Percentiles rank a stretch among this genome's conserved stretches.
Evolutionary conservation across 2,888 invertebrate species (phyloP).

Genomic region (Rutpela maculata): DNA sequence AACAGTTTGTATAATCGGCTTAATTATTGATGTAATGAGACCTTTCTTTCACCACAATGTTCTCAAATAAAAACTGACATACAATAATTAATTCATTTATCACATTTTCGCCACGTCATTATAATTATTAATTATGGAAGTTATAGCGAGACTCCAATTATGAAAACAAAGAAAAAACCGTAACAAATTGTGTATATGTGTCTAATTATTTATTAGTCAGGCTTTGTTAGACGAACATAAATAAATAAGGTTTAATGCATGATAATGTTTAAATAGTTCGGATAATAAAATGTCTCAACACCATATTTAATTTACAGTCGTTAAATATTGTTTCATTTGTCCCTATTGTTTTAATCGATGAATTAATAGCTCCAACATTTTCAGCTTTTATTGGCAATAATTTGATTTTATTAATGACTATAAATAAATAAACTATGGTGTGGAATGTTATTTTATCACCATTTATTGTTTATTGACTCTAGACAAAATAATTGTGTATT

Average conservation of each 20-base stretch:
- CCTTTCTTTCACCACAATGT: not conserved
- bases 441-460: not conserved
- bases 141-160: constrained; percentile 13
- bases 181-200: constrained; percentile 18
- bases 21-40: not conserved
- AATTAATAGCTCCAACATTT: not conserved
- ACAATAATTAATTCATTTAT: not conserved
- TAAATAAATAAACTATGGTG: constrained; percentile 1
- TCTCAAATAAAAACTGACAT: not conserved
- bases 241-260: constrained; percentile 8
- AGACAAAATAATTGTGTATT: not conserved
- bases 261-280: not conserved
- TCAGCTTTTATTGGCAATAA: constrained; percentile 7
- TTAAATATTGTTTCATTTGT: constrained; percentile 5
- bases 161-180: constrained; percentile 21
- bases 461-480: not conserved
- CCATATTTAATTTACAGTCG: constrained; percentile 5
- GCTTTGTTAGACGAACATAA: constrained; percentile 26
- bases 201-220: constrained; percentile 29
- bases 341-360: constrained; percentile 1
- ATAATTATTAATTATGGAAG: constrained; percentile 28
- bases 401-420: constrained; percentile 9
- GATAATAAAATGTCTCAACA: constrained; percentile 1
- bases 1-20: not conserved
- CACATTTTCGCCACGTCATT: constrained; percentile 23